phyloP scores from a whole-genome alignment of 2,888 invertebrate genomes.

The Epirrhoe alternata region DNA sequence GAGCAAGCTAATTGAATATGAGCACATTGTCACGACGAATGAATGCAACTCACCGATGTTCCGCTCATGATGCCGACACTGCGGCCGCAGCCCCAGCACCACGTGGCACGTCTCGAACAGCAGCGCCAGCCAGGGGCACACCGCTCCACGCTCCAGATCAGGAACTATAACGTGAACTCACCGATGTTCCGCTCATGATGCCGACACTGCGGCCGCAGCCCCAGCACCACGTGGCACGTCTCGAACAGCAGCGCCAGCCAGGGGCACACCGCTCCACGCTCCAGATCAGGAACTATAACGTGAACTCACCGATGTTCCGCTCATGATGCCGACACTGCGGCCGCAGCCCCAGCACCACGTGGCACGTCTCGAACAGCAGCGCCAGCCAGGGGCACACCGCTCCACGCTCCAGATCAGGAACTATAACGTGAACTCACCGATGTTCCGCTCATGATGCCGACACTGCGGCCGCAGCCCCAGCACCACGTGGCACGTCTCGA shows the following conservation, averaged over 20 bases:
- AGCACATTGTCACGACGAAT: too few species aligned
- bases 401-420: conserved; percentile 95
- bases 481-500: conserved; percentile 94
- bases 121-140: conserved; percentile 89
- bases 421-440: conserved; percentile 88
- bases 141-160: conserved; percentile 93
- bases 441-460: conserved; percentile 92
- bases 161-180: conserved; percentile 86
- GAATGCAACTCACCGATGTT: conserved; percentile 89
- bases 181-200: conserved; percentile 93
- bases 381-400: conserved; percentile 89
- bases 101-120: conserved; percentile 94
- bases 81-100: conserved; percentile 92
- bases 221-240: conserved; percentile 94
- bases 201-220: conserved; percentile 91
- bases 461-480: conserved; percentile 93
- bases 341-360: conserved; percentile 93
- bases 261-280: conserved; percentile 89
- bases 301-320: conserved; percentile 87
- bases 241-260: conserved; percentile 90
- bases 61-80: conserved; percentile 92
- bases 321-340: conserved; percentile 93
- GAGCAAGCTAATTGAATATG: too few species aligned
- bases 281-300: conserved; percentile 95
- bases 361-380: conserved; percentile 92